Percentiles rank a stretch among this genome's conserved stretches.
These are phyloP conservation scores for Sisyra nigra DNA, from an alignment of 2,888 invertebrate genomes.

Conservation along the genomic window DNA sequence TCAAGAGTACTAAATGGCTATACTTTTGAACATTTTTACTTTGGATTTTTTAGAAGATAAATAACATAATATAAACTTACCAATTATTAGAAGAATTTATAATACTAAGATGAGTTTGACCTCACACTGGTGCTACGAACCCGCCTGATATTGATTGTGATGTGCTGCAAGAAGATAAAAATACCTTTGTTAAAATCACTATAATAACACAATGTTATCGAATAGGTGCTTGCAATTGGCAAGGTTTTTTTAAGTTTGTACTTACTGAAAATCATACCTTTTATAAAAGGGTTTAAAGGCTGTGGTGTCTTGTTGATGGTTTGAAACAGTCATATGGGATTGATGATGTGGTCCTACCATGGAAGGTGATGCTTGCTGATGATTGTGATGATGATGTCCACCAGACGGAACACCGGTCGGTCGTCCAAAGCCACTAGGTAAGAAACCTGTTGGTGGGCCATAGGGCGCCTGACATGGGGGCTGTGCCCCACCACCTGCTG, in stretches of 20 bases:
- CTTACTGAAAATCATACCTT: constrained; percentile 41
- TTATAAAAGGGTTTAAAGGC: constrained; percentile 85
- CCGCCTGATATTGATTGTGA: constrained; percentile 55
- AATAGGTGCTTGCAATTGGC: too few relatives aligned
- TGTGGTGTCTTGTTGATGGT: constrained; percentile 35
- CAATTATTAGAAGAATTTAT: too few relatives aligned
- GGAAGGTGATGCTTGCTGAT: constrained; percentile 26
- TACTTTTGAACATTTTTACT: too few relatives aligned
- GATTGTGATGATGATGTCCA: neutral
- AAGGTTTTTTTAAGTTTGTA: constrained; percentile 10
- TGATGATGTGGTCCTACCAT: constrained; percentile 29
- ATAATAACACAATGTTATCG: too few relatives aligned
- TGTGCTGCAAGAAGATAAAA: constrained; percentile 36
- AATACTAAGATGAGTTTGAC: too few relatives aligned
- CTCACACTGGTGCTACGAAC: constrained; percentile 62
- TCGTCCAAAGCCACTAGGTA: constrained; percentile 29
- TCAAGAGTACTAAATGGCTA: too few relatives aligned
- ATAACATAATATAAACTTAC: too few relatives aligned
- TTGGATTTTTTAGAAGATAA: too few relatives aligned
- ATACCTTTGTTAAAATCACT: too few relatives aligned
- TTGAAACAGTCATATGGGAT: constrained; percentile 25
- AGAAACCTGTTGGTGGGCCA: constrained; percentile 26
- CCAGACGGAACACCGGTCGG: constrained; percentile 12
- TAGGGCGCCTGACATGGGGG: constrained; percentile 36
- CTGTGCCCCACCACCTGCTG: constrained; percentile 26